Evolutionary conservation across 2,113 vertebrate species (phyloP).

Genomic region (Chlorodrepanis virens): DNA sequence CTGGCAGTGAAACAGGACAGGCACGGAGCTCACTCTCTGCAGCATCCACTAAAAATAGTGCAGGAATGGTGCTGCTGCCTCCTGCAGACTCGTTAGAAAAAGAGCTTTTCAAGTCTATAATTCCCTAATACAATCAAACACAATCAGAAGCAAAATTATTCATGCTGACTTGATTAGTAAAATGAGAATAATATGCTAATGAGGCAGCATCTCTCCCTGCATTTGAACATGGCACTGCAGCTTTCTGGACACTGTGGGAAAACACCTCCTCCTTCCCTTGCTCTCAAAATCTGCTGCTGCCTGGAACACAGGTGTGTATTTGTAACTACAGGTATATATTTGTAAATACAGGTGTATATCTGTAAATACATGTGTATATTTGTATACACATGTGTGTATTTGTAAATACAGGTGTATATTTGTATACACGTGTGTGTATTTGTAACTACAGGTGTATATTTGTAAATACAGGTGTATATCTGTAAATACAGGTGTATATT

Average conservation of each 20-base stretch:
- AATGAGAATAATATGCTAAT: background rate
- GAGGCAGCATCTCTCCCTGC: background rate
- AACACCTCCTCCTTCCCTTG: background rate
- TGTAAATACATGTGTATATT: fast-evolving
- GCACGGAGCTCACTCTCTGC: background rate
- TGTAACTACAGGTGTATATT: fast-evolving
- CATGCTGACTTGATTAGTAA: background rate
- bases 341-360: fast-evolving
- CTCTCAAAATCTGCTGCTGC: background rate
- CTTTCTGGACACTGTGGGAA: background rate
- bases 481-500: fast-evolving
- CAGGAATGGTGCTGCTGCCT: background rate
- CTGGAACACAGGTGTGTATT: background rate
- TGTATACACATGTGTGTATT: fast-evolving
- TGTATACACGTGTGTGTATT: fast-evolving
- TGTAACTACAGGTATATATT: fast-evolving
- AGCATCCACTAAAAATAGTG: background rate
- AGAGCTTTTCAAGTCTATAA: background rate
- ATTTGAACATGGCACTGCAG: background rate
- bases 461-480: fast-evolving
- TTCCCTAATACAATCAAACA: constrained; percentile 24
- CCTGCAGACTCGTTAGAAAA: background rate
- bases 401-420: fast-evolving
- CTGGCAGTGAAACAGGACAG: background rate
- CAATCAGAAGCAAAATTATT: background rate